Base-by-base conservation (phyloP, 2,113 vertebrate species). In the Microtus montanus region DNA sequence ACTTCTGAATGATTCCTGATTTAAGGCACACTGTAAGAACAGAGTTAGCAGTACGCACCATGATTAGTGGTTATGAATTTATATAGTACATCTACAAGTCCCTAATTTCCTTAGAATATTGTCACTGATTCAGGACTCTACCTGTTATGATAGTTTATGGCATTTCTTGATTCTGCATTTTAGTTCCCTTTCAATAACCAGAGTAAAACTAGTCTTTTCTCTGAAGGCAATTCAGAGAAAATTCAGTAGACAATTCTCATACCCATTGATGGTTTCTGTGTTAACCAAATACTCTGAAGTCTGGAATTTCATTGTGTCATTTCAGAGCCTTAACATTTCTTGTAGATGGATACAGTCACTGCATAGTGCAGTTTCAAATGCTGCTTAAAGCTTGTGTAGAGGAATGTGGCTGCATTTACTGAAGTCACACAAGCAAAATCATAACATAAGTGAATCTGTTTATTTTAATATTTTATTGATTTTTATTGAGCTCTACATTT, bases 271-370 rank as follows among this genome's bases (percentile, higher is more conserved):
- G 0, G 49, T 85, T 75, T 64, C 26, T 74, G 3, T 70, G 5
- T 73, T 82, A 19, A 35, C 14, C 24, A 52, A 74, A 89, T 24
- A n/a, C 6, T 26, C 19, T 79, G 26, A 90, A 7, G 44, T 38
- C 19, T 94, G 41, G 1, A 15, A 35, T 35, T 2, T 24, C 2
- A 1, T 30, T 26, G 0, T 8, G 14, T n/a, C 70, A 2, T 30
- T 88, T 80, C 47, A 84, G 44, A 78, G 1, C n/a, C 87, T 82
- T 54, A 15, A 30, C n/a, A n/a, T 24, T 52, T 5, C 1, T 80
- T 54, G 14, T 58, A 52, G 35, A 33, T 71, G 6, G 9, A 11
- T 75, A 4, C 30, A 19, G 33, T 91, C 38, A 28, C 0, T 33
- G 6, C 3, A 19, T 3, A 44, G 41, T 6, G 90, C 8, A 41